Percentiles rank a stretch among this genome's conserved stretches.
Evolutionary conservation across 2,888 invertebrate genomes (phyloP).

Genomic region (Agonopterix subpropinquella): DNA sequence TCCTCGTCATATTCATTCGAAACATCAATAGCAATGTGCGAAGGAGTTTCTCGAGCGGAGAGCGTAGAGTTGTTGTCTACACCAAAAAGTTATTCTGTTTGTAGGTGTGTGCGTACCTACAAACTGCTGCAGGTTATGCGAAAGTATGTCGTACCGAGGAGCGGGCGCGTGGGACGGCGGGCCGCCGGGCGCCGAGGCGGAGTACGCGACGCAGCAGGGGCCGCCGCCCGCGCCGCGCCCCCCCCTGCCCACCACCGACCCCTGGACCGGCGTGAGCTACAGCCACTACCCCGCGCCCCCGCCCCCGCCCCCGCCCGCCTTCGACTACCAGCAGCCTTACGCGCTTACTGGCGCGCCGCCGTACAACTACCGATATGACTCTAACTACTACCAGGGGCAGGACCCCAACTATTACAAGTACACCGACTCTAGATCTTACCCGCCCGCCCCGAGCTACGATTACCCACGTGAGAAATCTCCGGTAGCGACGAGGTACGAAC

Average conservation of each 20-base stretch:
- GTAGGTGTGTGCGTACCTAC: constrained; percentile 79
- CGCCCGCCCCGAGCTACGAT: constrained; percentile 24
- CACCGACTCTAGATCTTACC: constrained; percentile 28
- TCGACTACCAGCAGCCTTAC: constrained; percentile 49
- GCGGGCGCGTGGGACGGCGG: constrained; percentile 67
- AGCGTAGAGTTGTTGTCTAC: constrained; percentile 71
- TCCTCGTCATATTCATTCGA: constrained; percentile 57
- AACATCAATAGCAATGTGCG: constrained; percentile 44
- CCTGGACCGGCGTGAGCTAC: constrained; percentile 68
- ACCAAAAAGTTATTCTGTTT: constrained; percentile 82
- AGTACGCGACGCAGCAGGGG: constrained; percentile 53
- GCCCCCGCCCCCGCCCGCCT: constrained; percentile 25
- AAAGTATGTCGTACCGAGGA: constrained; percentile 68
- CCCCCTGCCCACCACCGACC: constrained; percentile 57
- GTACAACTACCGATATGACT: constrained; percentile 48
- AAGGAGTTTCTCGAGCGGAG: constrained; percentile 49
- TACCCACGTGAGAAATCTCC: constrained; percentile 27
- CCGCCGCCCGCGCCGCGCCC: constrained; percentile 35
- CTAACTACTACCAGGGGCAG: constrained; percentile 43
- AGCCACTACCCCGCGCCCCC: constrained; percentile 46
- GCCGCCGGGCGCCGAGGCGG: constrained; percentile 72
- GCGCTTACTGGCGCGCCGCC: constrained; percentile 38
- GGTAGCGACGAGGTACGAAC: constrained; percentile 28
- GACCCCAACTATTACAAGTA: constrained; percentile 43
- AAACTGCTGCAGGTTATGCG: constrained; percentile 75